Base-by-base conservation (phyloP, 2,113 vertebrate species). In the Albula glossodonta region DNA sequence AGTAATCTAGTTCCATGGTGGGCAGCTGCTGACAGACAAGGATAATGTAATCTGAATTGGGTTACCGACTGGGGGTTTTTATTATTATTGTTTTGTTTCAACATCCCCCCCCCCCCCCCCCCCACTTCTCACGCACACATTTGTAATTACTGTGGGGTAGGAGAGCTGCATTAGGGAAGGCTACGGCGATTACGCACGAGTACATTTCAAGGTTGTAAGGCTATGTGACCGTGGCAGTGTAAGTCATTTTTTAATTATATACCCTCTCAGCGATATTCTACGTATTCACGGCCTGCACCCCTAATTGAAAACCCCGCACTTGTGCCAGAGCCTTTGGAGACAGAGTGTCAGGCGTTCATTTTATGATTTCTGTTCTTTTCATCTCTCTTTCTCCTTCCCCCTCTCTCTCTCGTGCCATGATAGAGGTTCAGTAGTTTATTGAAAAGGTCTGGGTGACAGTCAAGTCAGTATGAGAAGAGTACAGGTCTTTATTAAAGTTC, bases 11-110 rank as follows among this genome's bases (percentile, higher is more conserved):
- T 51, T 31, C 51, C 51, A 56, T 48, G 41, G 60, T 50, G 60
- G 66, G 60, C 66, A 15, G 57, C n/a, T n/a, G 17, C 25, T 77
- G 83, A 84, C 49, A 78, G 83, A 66, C 83, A 70, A 17, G 49
- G 63, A n/a, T 83, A 84, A 78, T 41, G 56, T 84, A 22, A 41
- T 25, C 50, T 84, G 70, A 84, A 84, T 49, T 53, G 83, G 51
- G 53, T 84, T 78, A n/a, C 57, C 50, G 13, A 52, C 80, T 56
- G 51, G 52, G 82, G 81, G 13, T 25, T 51, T 84, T 12, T 13
- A 56, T 6, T n/a, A 49, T 63, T 19, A 84, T 70, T 60, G 3
- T 5, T 83, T 41, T 70, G 7, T 51, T 83, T n/a, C 63, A 63
- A 19, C 22, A 22, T 51, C 19, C 19, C 49, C 2, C 51, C 19